phyloP scores from a whole-genome alignment of 2,888 invertebrate species.

The Theretra japonica region DNA sequence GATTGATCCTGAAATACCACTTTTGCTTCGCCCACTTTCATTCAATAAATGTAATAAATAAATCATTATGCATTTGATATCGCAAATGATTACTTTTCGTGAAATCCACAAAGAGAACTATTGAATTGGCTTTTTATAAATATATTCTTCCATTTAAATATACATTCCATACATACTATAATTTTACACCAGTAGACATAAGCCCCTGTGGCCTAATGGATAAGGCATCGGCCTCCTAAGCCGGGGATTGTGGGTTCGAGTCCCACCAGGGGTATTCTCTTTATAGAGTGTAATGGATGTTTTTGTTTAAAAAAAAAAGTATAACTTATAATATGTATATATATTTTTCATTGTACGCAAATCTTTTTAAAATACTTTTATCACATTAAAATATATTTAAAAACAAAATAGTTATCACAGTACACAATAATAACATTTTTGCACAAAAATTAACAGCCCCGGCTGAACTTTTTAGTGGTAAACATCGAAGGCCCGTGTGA shows the following conservation, averaged over 20 bases:
- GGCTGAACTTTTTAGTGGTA: constrained; percentile 61
- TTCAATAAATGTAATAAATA: no score
- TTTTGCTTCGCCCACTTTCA: no score
- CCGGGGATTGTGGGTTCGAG: constrained; percentile 91
- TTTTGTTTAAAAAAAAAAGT: no score
- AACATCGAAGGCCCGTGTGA: constrained; percentile 78
- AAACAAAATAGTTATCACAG: constrained; percentile 45
- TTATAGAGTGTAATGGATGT: no score
- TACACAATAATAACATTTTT: background rate
- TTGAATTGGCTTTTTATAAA: no score
- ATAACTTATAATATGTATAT: no score
- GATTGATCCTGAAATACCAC: no score
- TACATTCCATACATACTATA: constrained; percentile 7
- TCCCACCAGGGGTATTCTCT: constrained; percentile 91
- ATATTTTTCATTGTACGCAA: background rate
- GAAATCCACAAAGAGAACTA: no score
- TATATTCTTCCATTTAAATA: no score
- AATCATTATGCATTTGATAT: no score
- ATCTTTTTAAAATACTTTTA: background rate
- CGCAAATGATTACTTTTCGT: no score
- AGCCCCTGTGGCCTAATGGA: constrained; percentile 92
- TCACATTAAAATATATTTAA: background rate
- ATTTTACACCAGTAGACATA: background rate
- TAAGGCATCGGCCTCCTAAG: constrained; percentile 92
- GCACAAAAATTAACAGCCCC: constrained; percentile 44